Base-by-base conservation (phyloP, 2,888 invertebrate species). In the Branchellion lobata region DNA sequence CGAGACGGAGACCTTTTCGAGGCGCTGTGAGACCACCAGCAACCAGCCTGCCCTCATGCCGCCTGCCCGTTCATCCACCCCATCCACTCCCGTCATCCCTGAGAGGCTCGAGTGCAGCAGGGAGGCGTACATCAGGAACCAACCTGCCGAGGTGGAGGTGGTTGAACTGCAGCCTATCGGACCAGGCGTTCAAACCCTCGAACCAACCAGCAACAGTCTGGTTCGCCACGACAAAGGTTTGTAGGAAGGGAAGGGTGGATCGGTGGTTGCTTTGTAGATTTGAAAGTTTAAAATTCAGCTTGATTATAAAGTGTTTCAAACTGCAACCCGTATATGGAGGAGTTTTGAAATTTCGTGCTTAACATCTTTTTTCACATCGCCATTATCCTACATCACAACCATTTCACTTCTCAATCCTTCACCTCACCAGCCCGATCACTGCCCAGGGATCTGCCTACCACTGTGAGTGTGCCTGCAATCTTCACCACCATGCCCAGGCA, bases 141-240 rank as follows among this genome's bases (percentile, higher is more conserved):
- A 33, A 24, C 85, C 84, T 24, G 84, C 85, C n/a, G 87, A 87
- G 81, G 86, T 86, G 78, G 87, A 87, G 78, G 84, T 86, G 14
- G 86, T 87, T 80, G 84, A 85, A 65, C 84, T 87, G 79, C 85
- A 85, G 79, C 87, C 87, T 18, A 86, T 87, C 31, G 87, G 87
- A 36, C 85, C 85, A 2, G 87, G 87, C 31, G 84, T 87, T 53
- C 87, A 87, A 81, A 85, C 84, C 36, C 83, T 87, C 78, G 86
- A 87, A 81, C 85, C 86, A 29, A 68, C 24, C 27, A 27, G 18
- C 29, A 51, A 57, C n/a, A 65, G 36, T 11, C 77, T 79, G 1
- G 34, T 79, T 18, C 61, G 78, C 8, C 71, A 81, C 5, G 61
- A 57, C 24, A 18, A 57, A 57, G 5, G 61, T 57, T 57, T 24